Base-by-base conservation (phyloP, 1,140 invertebrate genomes). In the Philotrypesis tridentata region DNA sequence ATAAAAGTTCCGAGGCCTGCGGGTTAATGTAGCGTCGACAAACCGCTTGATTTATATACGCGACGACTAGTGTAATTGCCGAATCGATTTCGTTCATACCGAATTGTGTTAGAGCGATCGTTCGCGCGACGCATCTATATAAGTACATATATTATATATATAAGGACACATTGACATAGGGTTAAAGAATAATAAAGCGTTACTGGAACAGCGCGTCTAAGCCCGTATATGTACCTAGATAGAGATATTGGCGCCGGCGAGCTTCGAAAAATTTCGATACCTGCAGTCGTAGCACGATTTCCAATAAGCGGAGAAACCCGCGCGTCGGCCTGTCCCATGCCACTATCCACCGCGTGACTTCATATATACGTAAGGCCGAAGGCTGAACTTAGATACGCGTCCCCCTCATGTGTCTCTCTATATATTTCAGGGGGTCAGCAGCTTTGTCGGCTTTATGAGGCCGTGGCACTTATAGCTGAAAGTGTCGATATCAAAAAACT, bases 271-370 rank as follows among this genome's bases (percentile, higher is more conserved):
- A 55, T 55, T 55, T 55, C 48, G 48, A 55, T 55, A 55, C 48
- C 65, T 82, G 37, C 9, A 86, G 82, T 86, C 85, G 79, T 21
- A 83, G 80, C 85, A 86, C 84, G 83, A 85, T 85, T 86, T 86
- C 85, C 85, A 85, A 86, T 86, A 86, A 86, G 80, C 85, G 84
- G 83, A 84, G 84, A 82, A n/a, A n/a, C n/a, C n/a, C 85, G 85
- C 85, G 14, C 11, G 23, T 12, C 25, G 61, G 61, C 12, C 23
- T 68, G 37, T 33, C 31, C 43, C 21, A 43, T 65, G 31, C 29
- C 33, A 2, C 61, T 43, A 23, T 77, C 61, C 60, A 21, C 37
- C 5, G 61, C 63, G 29, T 68, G 25, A 55, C 63, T 78, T 70
- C 27, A 70, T 78, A 29, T 33, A 70, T 55, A 70, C 14, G 21